phyloP scores from a whole-genome alignment of 2,888 invertebrate species.

The Troilus luridus region DNA sequence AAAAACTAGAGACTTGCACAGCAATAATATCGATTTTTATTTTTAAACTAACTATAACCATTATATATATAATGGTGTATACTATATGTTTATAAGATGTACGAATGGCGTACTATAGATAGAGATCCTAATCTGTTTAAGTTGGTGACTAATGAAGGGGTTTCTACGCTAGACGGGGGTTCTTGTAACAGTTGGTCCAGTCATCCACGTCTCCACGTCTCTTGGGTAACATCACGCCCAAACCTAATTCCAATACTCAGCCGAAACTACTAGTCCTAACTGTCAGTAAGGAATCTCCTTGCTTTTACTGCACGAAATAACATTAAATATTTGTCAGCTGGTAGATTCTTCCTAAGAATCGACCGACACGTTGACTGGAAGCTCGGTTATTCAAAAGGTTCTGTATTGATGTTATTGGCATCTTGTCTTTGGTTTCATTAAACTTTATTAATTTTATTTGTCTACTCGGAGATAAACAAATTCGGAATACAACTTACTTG shows the following conservation, averaged over 20 bases:
- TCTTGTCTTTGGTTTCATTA: too few relatives aligned
- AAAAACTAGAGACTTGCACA: too few relatives aligned
- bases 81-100: slow-evolving; percentile 10
- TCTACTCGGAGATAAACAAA: too few relatives aligned
- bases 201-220: slow-evolving; percentile 3
- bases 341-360: too few relatives aligned
- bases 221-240: slow-evolving; percentile 17
- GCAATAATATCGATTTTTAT: too few relatives aligned
- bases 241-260: background rate
- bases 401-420: too few relatives aligned
- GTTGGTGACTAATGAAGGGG: background rate
- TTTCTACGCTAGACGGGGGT: background rate
- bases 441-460: too few relatives aligned
- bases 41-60: background rate
- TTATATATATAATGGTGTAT: too few relatives aligned
- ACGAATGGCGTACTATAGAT: background rate
- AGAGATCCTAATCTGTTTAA: background rate
- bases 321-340: too few relatives aligned
- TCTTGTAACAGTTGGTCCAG: slow-evolving; percentile 26
- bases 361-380: too few relatives aligned
- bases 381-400: too few relatives aligned
- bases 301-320: background rate
- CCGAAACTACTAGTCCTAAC: background rate
- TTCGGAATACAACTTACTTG: too few relatives aligned
- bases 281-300: background rate